These are phyloP conservation scores for Sphinx pinastri DNA, from an alignment of 2,888 invertebrate genomes.

Conservation along the genomic window DNA sequence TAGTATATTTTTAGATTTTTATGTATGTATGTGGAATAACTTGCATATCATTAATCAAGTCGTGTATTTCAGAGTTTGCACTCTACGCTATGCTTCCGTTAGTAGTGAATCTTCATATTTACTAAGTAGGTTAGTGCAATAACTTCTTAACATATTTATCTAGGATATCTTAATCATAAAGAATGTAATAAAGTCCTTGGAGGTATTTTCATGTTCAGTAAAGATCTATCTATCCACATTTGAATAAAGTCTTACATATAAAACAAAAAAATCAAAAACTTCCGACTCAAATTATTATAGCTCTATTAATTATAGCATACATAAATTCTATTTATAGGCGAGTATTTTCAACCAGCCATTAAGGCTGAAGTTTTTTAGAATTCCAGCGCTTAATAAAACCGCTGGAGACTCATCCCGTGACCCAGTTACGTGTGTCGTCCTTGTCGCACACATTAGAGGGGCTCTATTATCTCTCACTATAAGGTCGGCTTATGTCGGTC, in stretches of 20 bases:
- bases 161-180: background rate
- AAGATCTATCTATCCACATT: background rate
- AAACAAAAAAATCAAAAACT: background rate
- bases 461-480: constrained; percentile 56
- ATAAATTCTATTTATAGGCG: constrained; percentile 66
- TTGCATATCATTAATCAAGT: background rate
- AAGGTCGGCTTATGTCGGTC: constrained; percentile 81
- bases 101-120: too few relatives aligned
- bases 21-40: background rate
- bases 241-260: background rate
- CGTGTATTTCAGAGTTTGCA: background rate
- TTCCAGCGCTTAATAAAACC: constrained; percentile 64
- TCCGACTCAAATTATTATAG: constrained; percentile 15
- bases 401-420: constrained; percentile 75
- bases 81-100: too few relatives aligned
- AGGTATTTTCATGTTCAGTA: background rate
- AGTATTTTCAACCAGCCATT: constrained; percentile 61
- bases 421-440: constrained; percentile 68
- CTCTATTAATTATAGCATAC: constrained; percentile 54
- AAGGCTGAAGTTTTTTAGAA: constrained; percentile 56
- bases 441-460: constrained; percentile 38
- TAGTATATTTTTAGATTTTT: background rate
- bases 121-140: too few relatives aligned
- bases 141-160: background rate
- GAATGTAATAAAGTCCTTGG: background rate